Percentiles rank a stretch among this genome's conserved stretches.
Evolutionary conservation across 2,888 invertebrate genomes (phyloP).

Genomic region (Oegoconia quadripuncta): DNA sequence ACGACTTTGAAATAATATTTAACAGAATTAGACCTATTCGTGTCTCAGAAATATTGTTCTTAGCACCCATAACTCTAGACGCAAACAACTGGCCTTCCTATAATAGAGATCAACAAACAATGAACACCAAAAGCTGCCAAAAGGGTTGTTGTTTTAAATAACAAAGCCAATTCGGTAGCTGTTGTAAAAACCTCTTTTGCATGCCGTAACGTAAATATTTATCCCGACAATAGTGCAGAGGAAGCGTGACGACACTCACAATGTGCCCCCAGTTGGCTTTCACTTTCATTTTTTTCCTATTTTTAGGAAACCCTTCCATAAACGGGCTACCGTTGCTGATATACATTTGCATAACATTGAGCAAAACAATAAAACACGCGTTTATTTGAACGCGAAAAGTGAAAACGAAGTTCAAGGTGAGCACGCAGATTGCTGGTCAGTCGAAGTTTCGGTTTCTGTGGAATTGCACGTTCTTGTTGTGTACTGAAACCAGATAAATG

Average conservation of each 20-base stretch:
- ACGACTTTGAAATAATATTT: too few species aligned
- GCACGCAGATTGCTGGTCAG: conserved; percentile 44
- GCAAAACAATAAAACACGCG: conserved; percentile 57
- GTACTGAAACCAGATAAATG: conserved; percentile 7
- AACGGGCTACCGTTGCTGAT: conserved; percentile 60
- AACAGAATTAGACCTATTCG: too few species aligned
- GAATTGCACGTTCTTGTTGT: conserved; percentile 51
- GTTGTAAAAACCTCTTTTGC: conserved; percentile 73
- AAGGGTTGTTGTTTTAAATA: conserved; percentile 72
- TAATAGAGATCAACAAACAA: conserved; percentile 45
- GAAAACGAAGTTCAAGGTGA: conserved; percentile 70
- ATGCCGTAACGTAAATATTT: conserved; percentile 73
- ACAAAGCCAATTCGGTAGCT: conserved; percentile 68
- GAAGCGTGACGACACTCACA: conserved; percentile 62
- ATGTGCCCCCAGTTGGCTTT: conserved; percentile 70
- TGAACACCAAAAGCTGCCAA: conserved; percentile 51
- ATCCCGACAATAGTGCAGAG: conserved; percentile 54
- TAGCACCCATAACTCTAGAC: conserved; percentile 18
- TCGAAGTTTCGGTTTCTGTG: conserved; percentile 56
- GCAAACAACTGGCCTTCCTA: conserved; percentile 43
- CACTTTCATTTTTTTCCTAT: conserved; percentile 64
- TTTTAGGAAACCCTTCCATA: conserved; percentile 68
- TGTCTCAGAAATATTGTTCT: not conserved
- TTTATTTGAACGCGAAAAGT: conserved; percentile 72
- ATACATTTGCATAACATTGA: conserved; percentile 72